phyloP scores from a whole-genome alignment of 2,888 invertebrate genomes.

The Ditylenchus weischeri region DNA sequence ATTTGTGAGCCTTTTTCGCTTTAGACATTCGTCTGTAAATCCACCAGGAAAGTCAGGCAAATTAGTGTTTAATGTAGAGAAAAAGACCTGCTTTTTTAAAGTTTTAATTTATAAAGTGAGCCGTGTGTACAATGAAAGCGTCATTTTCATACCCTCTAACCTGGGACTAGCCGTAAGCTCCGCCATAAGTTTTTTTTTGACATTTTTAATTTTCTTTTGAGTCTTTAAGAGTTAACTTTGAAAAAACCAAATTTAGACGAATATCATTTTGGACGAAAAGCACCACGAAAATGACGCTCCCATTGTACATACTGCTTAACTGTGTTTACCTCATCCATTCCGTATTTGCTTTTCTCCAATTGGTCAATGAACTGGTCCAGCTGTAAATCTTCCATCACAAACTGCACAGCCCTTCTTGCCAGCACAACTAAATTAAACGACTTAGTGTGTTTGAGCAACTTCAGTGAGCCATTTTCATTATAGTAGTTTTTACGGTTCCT shows the following conservation, averaged over 20 bases:
- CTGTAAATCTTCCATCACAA: slow-evolving; percentile 10
- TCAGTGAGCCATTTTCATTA: neutral
- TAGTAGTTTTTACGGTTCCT: neutral
- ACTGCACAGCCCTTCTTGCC: slow-evolving; percentile 25
- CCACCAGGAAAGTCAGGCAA: slow-evolving; percentile 24
- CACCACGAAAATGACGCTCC: neutral
- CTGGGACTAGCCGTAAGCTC: too few relatives aligned
- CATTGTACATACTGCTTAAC: neutral
- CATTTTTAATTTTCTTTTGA: too few relatives aligned
- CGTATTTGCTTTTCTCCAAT: slow-evolving; percentile 22
- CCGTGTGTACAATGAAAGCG: neutral
- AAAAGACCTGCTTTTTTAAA: slow-evolving; percentile 14
- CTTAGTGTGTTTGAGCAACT: slow-evolving; percentile 17
- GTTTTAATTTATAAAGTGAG: neutral
- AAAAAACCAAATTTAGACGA: too few relatives aligned
- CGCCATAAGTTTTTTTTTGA: too few relatives aligned
- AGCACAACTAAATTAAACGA: slow-evolving; percentile 18
- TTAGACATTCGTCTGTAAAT: slow-evolving; percentile 15
- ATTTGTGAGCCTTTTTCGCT: neutral
- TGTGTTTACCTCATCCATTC: slow-evolving; percentile 25
- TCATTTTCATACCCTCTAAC: too few relatives aligned
- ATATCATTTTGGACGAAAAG: neutral
- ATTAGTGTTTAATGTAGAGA: slow-evolving; percentile 27
- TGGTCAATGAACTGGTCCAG: slow-evolving; percentile 20
- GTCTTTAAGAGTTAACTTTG: too few relatives aligned